Evolutionary conservation across 2,113 vertebrate genomes (phyloP).

Genomic region (Holacanthus passer): DNA sequence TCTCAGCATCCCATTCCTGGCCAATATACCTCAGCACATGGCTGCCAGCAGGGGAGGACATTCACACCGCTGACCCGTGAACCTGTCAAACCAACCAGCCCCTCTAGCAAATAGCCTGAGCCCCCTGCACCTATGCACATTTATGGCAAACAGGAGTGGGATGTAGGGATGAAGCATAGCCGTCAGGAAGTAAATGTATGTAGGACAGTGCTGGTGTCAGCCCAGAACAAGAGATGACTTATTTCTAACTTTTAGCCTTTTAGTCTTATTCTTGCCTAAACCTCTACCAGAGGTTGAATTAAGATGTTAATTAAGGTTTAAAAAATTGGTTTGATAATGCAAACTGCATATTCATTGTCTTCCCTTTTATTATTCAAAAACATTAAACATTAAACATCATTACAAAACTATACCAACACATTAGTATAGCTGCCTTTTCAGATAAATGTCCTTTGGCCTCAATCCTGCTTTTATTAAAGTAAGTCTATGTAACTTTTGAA

Average conservation of each 20-base stretch:
- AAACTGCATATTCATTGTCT: not conserved
- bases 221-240: not conserved
- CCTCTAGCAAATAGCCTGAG: not conserved
- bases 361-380: too few species aligned
- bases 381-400: too few species aligned
- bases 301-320: not conserved
- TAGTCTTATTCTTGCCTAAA: not conserved
- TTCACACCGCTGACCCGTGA: slow-evolving; percentile 71
- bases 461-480: too few species aligned
- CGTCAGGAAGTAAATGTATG: slow-evolving; percentile 1
- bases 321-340: too few species aligned
- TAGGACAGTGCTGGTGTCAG: slow-evolving; percentile 11
- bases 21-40: slow-evolving; percentile 55
- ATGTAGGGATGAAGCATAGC: not conserved
- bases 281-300: not conserved
- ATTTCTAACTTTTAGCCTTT: too few species aligned
- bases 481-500: too few species aligned
- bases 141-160: slow-evolving; percentile 5
- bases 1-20: slow-evolving; percentile 58
- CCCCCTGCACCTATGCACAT: not conserved
- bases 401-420: too few species aligned
- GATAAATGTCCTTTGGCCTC: too few species aligned
- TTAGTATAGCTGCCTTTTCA: too few species aligned
- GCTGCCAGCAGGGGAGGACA: slow-evolving; percentile 71
- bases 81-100: slow-evolving; percentile 42